These are phyloP conservation scores for Canis aureus DNA, from an alignment of 2,113 vertebrate species.

Conservation along the genomic window DNA sequence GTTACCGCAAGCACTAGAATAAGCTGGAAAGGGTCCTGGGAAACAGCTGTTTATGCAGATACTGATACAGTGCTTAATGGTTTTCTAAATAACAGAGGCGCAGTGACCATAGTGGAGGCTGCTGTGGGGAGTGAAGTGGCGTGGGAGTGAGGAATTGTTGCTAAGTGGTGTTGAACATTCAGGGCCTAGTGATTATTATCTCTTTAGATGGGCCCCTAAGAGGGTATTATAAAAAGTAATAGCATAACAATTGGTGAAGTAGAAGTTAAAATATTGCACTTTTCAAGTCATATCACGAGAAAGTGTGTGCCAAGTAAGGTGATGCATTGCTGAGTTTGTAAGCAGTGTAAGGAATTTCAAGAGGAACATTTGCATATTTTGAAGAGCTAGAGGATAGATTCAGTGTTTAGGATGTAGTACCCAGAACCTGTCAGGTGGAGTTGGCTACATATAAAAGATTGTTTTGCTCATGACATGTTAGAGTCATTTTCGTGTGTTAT, in stretches of 20 bases:
- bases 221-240: not conserved
- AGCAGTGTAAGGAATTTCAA: not conserved
- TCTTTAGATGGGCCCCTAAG: not conserved
- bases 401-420: not conserved
- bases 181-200: not conserved
- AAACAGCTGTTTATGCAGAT: not conserved
- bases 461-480: not conserved
- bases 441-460: not conserved
- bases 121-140: not conserved
- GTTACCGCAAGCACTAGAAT: not conserved
- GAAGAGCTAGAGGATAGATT: not conserved
- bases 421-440: not conserved
- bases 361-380: not conserved
- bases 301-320: not conserved
- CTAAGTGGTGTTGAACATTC: not conserved
- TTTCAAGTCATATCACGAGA: not conserved
- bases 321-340: not conserved
- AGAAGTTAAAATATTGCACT: constrained; percentile 8
- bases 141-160: not conserved
- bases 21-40: not conserved
- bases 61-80: rapidly evolving
- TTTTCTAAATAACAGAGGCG: constrained; percentile 24
- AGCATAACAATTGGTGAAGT: constrained; percentile 24
- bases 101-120: constrained; percentile 31
- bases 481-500: not conserved